phyloP scores from a whole-genome alignment of 2,888 invertebrate genomes.

The Lumbricus terrestris region DNA sequence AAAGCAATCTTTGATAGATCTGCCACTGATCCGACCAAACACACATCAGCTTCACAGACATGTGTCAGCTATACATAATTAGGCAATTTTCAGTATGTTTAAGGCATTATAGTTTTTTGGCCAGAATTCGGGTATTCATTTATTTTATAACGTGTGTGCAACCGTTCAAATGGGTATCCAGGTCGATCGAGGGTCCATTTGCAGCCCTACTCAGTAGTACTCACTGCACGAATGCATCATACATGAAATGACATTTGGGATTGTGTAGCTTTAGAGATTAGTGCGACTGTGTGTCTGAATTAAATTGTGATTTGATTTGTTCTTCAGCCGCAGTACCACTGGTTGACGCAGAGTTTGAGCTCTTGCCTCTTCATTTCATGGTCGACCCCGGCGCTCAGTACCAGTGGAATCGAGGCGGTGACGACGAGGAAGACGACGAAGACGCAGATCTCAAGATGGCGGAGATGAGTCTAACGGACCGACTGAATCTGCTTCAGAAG shows the following conservation, averaged over 20 bases:
- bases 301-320: neutral
- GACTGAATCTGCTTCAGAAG: slow-evolving; percentile 68
- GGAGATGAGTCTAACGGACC: slow-evolving; percentile 63
- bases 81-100: no score
- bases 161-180: no score
- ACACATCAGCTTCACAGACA: no score
- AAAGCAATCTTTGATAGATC: no score
- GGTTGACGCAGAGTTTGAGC: slow-evolving; percentile 68
- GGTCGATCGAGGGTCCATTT: no score
- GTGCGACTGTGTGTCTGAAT: neutral
- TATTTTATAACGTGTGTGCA: no score
- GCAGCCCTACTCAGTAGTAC: no score
- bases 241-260: neutral
- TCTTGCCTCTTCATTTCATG: slow-evolving; percentile 78
- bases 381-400: slow-evolving; percentile 74
- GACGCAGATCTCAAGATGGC: neutral
- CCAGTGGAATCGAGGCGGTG: slow-evolving; percentile 25
- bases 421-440: neutral
- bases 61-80: no score
- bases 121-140: no score
- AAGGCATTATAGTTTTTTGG: no score
- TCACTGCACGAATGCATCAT: no score
- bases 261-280: neutral
- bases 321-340: slow-evolving; percentile 70
- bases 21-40: no score